A percentile compares a stretch with the other conserved stretches of the same genome.
Evolutionary conservation across 1,140 invertebrate genomes (phyloP).

Genomic region (Drosophila teissieri): DNA sequence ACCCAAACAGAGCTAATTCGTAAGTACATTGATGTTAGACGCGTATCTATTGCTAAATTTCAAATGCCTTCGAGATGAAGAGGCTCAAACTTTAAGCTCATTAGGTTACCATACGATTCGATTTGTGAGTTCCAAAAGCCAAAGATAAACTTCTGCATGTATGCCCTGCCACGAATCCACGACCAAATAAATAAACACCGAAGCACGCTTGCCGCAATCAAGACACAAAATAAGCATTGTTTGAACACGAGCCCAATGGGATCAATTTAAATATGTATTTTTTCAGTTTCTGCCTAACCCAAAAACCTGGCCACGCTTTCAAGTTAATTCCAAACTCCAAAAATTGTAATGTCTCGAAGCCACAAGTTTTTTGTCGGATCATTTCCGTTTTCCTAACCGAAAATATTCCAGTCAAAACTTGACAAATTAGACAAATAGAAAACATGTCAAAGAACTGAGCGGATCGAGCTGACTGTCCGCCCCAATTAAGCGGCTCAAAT

Average conservation of each 20-base stretch:
- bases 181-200: slow-evolving; percentile 32
- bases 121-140: not conserved
- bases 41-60: not conserved
- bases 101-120: slow-evolving; percentile 1
- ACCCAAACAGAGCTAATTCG: not conserved
- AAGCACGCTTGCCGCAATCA: slow-evolving; percentile 46
- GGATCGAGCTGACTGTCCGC: slow-evolving; percentile 44
- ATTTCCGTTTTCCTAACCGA: slow-evolving; percentile 63
- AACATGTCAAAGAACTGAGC: slow-evolving; percentile 79
- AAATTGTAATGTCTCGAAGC: slow-evolving; percentile 23
- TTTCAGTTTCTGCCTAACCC: not conserved
- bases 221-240: slow-evolving; percentile 59
- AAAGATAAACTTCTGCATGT: slow-evolving; percentile 14
- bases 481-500: slow-evolving; percentile 71
- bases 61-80: not conserved
- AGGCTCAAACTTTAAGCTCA: not conserved
- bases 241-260: slow-evolving; percentile 75
- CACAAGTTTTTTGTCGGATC: slow-evolving; percentile 58
- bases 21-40: no score
- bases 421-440: slow-evolving; percentile 82
- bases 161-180: slow-evolving; percentile 36
- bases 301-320: slow-evolving; percentile 61
- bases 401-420: slow-evolving; percentile 49
- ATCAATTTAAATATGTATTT: slow-evolving; percentile 64
- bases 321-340: slow-evolving; percentile 11